phyloP scores from a whole-genome alignment of 1,140 invertebrate genomes.

The Camponotus floridanus region DNA sequence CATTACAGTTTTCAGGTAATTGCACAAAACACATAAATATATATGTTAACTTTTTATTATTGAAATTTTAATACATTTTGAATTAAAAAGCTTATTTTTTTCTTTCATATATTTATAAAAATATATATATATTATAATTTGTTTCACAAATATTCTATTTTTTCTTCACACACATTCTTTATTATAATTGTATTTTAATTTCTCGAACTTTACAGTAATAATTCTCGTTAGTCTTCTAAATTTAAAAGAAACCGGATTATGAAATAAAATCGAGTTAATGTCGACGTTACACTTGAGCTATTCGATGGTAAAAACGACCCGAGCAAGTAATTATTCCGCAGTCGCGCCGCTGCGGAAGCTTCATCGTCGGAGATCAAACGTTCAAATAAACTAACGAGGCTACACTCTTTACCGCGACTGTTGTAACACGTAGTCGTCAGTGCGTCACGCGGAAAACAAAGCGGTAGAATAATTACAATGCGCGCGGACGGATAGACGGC shows the following conservation, averaged over 20 bases:
- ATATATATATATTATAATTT: neutral
- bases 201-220: neutral
- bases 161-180: neutral
- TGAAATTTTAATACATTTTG: neutral
- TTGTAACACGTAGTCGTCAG: slow-evolving; percentile 33
- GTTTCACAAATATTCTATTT: neutral
- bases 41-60: neutral
- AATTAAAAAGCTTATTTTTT: neutral
- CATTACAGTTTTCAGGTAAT: neutral
- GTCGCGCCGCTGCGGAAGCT: neutral
- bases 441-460: slow-evolving; percentile 31
- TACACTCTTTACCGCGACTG: slow-evolving; percentile 16
- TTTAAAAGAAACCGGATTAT: neutral
- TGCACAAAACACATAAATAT: neutral
- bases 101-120: neutral
- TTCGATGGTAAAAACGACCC: neutral
- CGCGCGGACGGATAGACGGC: slow-evolving; percentile 18
- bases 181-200: neutral
- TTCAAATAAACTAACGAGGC: slow-evolving; percentile 53
- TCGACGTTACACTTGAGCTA: neutral
- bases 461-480: slow-evolving; percentile 51
- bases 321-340: slow-evolving; percentile 12
- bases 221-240: neutral
- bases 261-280: neutral
- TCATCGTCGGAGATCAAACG: slow-evolving; percentile 12